Base-by-base conservation (phyloP, 2,888 invertebrate genomes). In the Drosophila heteroneura region DNA sequence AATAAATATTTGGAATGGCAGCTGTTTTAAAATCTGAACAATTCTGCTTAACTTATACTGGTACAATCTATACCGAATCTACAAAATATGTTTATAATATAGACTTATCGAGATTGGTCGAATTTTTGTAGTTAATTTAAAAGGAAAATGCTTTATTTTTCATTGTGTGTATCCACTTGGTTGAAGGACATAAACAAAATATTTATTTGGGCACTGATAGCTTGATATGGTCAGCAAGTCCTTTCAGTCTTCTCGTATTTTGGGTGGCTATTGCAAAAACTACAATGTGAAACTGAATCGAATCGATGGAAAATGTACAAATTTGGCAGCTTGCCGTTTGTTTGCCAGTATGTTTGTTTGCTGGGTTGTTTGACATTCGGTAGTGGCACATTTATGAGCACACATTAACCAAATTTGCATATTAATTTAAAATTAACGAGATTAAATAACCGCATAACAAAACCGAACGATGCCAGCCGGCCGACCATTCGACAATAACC, bases 341-440 rank as follows among this genome's bases (percentile, higher is more conserved):
- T 44, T 33, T 30, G 51, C 32, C 49, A 49, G 61, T 28, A 37
- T 39, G 65, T 49, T 59, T 58, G 56, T 51, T 57, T 56, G 33
- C 14, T 62, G 14, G 52, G 10, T 64, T 59, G 68, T 22, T 41
- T 28, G 49, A 26, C 61, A 54, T 35, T 57, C 54, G 35, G 26
- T 10, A 22, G 33, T 28, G 39, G 39, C 39, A 28, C 7, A n/a
- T 57, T n/a, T 69, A 70, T 77, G 79, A 65, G 70, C 56, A 75
- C 67, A 81, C 74, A 88, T 85, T 85, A 87, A 72, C 74, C 37
- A 70, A 82, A 88, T 87, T 91, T 80, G 89, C 88, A 88, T 91
- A 85, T 87, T 91, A 91, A 91, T 86, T 86, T 90, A 91, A 90
- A 87, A 74, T 85, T 85, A 85, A 85, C 72, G 78, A 74, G 66